Evolutionary conservation across 30 jellyfish, hydroid and myxozoan species (phyloP).

Genomic region (Rhopilema esculentum): DNA sequence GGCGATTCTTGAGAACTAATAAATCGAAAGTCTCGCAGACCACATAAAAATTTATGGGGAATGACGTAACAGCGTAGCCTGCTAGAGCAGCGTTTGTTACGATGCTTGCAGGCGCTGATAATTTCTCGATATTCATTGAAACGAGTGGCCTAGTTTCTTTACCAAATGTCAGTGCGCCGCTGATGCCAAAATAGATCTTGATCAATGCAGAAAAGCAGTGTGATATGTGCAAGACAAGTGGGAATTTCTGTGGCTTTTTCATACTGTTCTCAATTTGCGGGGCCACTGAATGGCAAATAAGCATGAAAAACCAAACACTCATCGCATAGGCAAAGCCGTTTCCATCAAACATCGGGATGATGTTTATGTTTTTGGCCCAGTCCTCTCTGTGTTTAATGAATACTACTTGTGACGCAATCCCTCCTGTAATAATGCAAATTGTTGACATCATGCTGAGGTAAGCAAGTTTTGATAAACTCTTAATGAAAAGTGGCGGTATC

Average conservation of each 20-base stretch:
- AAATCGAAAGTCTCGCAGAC: slow-evolving; percentile 63
- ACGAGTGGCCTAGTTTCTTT: slow-evolving; percentile 42
- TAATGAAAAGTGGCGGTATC: slow-evolving; percentile 62
- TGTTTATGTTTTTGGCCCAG: slow-evolving; percentile 55
- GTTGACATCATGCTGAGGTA: slow-evolving; percentile 71
- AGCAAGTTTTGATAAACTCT: slow-evolving; percentile 64
- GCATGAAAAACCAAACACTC: slow-evolving; percentile 58
- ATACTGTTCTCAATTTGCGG: slow-evolving; percentile 79
- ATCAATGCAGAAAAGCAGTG: slow-evolving; percentile 19
- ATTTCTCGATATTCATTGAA: slow-evolving; percentile 35
- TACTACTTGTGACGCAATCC: slow-evolving; percentile 46
- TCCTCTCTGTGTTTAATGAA: slow-evolving; percentile 32
- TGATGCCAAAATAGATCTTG: slow-evolving; percentile 50
- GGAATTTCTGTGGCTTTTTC: slow-evolving; percentile 40
- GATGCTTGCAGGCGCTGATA: slow-evolving; percentile 16
- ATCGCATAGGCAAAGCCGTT: slow-evolving; percentile 64
- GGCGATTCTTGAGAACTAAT: slow-evolving; percentile 10
- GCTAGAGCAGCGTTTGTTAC: slow-evolving; percentile 21
- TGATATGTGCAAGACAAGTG: slow-evolving; percentile 33
- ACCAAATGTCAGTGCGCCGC: slow-evolving; percentile 83
- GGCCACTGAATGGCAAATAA: slow-evolving; percentile 39
- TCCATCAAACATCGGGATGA: slow-evolving; percentile 43
- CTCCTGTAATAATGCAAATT: slow-evolving; percentile 48
- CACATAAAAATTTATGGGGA: slow-evolving; percentile 59
- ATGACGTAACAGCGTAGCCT: slow-evolving; percentile 22